Evolutionary conservation across 2,888 invertebrate genomes (phyloP).

Genomic region (Drosophila setosimentum): DNA sequence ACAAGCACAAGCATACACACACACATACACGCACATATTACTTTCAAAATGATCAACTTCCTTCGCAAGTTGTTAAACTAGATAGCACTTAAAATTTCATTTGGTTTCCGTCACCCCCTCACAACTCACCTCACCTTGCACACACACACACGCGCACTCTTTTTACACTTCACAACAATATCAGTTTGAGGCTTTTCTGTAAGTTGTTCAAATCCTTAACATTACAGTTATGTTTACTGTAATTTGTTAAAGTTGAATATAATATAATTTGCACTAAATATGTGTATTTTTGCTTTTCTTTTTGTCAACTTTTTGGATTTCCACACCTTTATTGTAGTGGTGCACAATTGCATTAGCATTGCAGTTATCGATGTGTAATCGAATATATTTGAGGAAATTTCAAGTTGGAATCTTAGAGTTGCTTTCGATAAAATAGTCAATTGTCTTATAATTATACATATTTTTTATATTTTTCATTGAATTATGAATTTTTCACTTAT

Average conservation of each 20-base stretch:
- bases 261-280: slow-evolving; percentile 23
- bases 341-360: slow-evolving; percentile 51
- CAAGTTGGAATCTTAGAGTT: slow-evolving; percentile 44
- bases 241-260: slow-evolving; percentile 28
- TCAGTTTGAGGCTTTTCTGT: slow-evolving; percentile 3
- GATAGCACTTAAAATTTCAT: slow-evolving; percentile 56
- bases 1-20: slow-evolving; percentile 5
- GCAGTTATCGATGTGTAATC: slow-evolving; percentile 37
- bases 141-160: slow-evolving; percentile 35
- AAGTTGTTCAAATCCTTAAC: slow-evolving; percentile 24
- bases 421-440: slow-evolving; percentile 28
- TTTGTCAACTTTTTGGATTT: slow-evolving; percentile 68
- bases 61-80: slow-evolving; percentile 54
- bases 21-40: slow-evolving; percentile 14
- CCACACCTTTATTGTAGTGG: slow-evolving; percentile 75
- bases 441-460: background rate
- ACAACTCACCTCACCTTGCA: slow-evolving; percentile 39
- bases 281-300: slow-evolving; percentile 48
- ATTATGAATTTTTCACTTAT: background rate
- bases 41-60: slow-evolving; percentile 60
- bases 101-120: slow-evolving; percentile 49
- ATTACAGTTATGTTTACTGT: slow-evolving; percentile 8
- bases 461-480: background rate
- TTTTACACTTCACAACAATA: slow-evolving; percentile 44
- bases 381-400: slow-evolving; percentile 31